Conservation (phyloP, 1,140 invertebrate species). For the Wasmannia auropunctata region DNA sequence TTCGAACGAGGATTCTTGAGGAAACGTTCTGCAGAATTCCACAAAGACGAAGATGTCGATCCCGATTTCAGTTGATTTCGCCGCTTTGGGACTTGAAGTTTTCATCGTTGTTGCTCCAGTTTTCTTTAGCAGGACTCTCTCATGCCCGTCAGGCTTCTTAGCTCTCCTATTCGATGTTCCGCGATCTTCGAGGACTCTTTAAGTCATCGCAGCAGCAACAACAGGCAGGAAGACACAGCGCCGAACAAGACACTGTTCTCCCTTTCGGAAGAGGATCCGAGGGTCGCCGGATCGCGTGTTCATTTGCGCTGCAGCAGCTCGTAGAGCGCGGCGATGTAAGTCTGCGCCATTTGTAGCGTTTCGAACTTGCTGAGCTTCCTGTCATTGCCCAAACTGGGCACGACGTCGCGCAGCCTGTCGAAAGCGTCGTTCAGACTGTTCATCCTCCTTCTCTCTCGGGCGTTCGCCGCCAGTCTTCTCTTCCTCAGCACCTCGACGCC, state of each 20-base stretch:
- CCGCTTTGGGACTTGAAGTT: neutral
- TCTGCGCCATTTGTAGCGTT: conserved; percentile 95
- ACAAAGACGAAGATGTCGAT: neutral
- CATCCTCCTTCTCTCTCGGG: conserved; percentile 92
- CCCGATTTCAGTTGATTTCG: neutral
- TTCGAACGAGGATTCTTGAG: neutral
- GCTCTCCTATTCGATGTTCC: neutral
- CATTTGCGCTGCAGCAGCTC: conserved; percentile 86
- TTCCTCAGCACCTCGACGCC: conserved; percentile 90
- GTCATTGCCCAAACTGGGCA: conserved; percentile 91
- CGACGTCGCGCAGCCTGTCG: conserved; percentile 92
- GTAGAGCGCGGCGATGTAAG: conserved; percentile 92
- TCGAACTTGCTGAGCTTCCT: conserved; percentile 95
- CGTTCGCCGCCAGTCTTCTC: conserved; percentile 91
- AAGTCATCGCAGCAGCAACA: neutral
- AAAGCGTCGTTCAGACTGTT: conserved; percentile 94
- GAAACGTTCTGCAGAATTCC: neutral
- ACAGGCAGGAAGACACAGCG: neutral
- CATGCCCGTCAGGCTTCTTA: neutral
- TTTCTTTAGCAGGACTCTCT: neutral
- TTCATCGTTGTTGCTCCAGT: neutral
- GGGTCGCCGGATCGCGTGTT: neutral
- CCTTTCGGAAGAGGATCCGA: neutral
- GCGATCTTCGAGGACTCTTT: neutral
- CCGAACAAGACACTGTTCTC: neutral